Conservation (phyloP, 2,888 invertebrate species). For the Lissocephala sabroskyi region DNA sequence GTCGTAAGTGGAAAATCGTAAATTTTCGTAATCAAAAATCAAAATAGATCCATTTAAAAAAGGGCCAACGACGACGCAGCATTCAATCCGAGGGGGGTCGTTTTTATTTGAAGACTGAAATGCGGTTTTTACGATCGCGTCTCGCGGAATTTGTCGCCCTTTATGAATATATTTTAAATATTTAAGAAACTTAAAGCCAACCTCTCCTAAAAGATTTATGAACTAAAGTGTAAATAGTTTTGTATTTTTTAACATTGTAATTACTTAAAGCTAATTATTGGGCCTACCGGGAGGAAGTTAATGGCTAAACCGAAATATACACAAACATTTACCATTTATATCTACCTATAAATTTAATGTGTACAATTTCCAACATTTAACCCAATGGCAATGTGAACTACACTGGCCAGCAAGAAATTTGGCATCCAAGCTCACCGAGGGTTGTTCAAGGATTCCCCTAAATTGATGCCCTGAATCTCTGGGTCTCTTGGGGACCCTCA, state of each 20-base stretch:
- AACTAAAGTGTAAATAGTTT: conserved; percentile 26
- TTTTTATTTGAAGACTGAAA: too few species aligned
- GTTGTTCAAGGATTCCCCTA: too few species aligned
- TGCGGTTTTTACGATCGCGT: too few species aligned
- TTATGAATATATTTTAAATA: background rate
- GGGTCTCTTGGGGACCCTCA: too few species aligned
- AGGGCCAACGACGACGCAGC: too few species aligned
- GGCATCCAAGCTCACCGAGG: too few species aligned
- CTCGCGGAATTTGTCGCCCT: too few species aligned
- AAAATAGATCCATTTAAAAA: background rate
- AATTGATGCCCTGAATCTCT: too few species aligned
- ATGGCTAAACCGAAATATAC: conserved; percentile 2
- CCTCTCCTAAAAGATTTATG: background rate
- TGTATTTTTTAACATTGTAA: conserved; percentile 31
- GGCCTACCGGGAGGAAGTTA: background rate
- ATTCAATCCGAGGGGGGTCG: too few species aligned
- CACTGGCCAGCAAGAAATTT: too few species aligned
- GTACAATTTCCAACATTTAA: background rate
- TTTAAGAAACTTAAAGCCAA: background rate
- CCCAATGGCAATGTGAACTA: conserved; percentile 1
- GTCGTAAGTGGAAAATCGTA: too few species aligned
- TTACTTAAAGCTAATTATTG: conserved; percentile 14
- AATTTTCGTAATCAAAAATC: too few species aligned
- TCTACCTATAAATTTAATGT: background rate
- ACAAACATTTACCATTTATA: conserved; percentile 3